Evolutionary conservation across 2,888 invertebrate genomes (phyloP).

Genomic region (Amphiduros pacificus): DNA sequence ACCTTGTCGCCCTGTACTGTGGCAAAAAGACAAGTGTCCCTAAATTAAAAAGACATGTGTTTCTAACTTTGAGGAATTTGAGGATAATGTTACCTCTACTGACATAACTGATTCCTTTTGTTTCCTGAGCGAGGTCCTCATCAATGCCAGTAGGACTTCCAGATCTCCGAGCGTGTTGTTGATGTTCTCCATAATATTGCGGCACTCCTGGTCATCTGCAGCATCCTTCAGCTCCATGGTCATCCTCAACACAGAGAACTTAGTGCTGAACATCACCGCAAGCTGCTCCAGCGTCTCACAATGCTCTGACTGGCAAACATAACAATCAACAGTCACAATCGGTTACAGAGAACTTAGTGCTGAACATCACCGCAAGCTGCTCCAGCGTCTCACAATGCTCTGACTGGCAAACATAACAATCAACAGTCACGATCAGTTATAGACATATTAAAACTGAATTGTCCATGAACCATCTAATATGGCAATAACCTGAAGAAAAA

Average conservation of each 20-base stretch:
- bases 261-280: not conserved
- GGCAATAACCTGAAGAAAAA: too few species aligned
- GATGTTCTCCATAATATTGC: not conserved
- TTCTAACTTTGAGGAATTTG: too few species aligned
- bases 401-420: not conserved
- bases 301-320: not conserved
- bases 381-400: not conserved
- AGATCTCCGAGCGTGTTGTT: not conserved
- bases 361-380: not conserved
- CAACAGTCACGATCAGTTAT: not conserved
- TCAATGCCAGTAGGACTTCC: not conserved
- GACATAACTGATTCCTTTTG: not conserved
- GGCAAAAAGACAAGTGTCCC: too few species aligned
- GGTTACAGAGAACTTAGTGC: not conserved
- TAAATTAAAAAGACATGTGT: too few species aligned
- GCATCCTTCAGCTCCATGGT: conserved; percentile 1
- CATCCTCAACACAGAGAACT: not conserved
- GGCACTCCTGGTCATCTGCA: not conserved
- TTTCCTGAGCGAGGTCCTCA: not conserved
- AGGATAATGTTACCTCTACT: conserved; percentile 10
- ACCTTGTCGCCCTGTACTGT: too few species aligned
- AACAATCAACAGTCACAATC: not conserved
- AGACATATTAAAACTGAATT: not conserved
- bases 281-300: conserved; percentile 6
- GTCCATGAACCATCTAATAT: too few species aligned